phyloP scores from a whole-genome alignment of 2,888 invertebrate species.

The Ditula angustiorana region DNA sequence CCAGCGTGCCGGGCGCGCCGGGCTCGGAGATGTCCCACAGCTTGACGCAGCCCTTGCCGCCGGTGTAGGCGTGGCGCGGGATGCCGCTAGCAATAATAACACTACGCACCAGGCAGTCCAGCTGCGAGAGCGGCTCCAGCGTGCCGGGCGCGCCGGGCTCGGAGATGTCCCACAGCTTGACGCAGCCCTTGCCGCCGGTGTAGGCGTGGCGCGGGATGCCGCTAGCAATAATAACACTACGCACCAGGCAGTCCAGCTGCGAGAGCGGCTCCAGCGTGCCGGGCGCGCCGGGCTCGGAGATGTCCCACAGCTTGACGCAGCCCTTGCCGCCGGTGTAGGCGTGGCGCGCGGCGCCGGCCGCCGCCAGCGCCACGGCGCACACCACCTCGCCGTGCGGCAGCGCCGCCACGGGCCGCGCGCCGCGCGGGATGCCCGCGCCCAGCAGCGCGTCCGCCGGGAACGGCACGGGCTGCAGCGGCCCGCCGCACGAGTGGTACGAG shows the following conservation, averaged over 20 bases:
- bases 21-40: too few species aligned
- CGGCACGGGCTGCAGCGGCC: constrained; percentile 95
- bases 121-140: too few species aligned
- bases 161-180: too few species aligned
- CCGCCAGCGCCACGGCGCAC: constrained; percentile 97
- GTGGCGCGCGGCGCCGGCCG: constrained; percentile 89
- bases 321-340: constrained; percentile 99
- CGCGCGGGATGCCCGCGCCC: constrained; percentile 97
- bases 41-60: too few species aligned
- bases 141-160: too few species aligned
- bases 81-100: too few species aligned
- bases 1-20: too few species aligned
- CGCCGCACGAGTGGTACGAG: constrained; percentile 97
- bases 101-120: too few species aligned
- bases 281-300: constrained; percentile 93
- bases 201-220: too few species aligned
- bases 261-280: constrained; percentile 95
- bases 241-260: constrained; percentile 95
- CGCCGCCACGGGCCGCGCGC: constrained; percentile 95
- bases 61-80: too few species aligned
- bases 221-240: too few species aligned
- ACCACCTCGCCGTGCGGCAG: constrained; percentile 98
- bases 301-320: constrained; percentile 98
- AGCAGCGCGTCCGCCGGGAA: constrained; percentile 97
- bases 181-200: too few species aligned